A percentile compares a stretch with the other conserved stretches of the same genome.
phyloP scores from a whole-genome alignment of 35 echinoderm and acorn worm species.

The Stichopus chloronotus region DNA sequence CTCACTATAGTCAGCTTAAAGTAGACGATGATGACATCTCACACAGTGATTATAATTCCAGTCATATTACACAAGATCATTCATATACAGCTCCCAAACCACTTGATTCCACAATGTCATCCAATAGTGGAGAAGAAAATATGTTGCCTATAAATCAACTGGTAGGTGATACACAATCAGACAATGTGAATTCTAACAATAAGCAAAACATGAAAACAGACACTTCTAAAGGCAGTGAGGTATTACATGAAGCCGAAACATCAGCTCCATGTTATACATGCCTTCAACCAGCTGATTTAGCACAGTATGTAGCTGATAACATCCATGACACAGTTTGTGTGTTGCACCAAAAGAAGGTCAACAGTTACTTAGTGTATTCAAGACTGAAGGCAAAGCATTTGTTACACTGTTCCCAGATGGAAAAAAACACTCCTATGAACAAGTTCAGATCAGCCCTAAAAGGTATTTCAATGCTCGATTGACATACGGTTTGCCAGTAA shows the following conservation, averaged over 20 bases:
- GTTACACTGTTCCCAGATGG: conserved; percentile 24
- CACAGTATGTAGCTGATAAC: conserved; percentile 32
- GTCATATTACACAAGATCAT: background rate
- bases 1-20: background rate
- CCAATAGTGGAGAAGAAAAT: no score
- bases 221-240: no score
- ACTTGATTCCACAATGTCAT: no score
- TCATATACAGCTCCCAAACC: no score
- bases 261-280: conserved; percentile 6
- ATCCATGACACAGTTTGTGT: background rate
- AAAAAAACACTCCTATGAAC: background rate
- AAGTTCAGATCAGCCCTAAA: background rate
- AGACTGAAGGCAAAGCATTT: conserved; percentile 13
- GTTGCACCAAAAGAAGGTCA: conserved; percentile 32
- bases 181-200: no score
- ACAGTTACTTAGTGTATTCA: background rate
- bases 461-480: conserved; percentile 58
- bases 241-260: background rate
- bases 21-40: background rate
- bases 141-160: no score
- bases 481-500: conserved; percentile 44
- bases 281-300: conserved; percentile 3
- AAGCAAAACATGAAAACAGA: no score
- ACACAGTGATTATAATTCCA: no score
- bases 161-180: no score